These are phyloP conservation scores for Drosophila seguyi DNA, from an alignment of 1,140 invertebrate genomes.

Conservation along the genomic window DNA sequence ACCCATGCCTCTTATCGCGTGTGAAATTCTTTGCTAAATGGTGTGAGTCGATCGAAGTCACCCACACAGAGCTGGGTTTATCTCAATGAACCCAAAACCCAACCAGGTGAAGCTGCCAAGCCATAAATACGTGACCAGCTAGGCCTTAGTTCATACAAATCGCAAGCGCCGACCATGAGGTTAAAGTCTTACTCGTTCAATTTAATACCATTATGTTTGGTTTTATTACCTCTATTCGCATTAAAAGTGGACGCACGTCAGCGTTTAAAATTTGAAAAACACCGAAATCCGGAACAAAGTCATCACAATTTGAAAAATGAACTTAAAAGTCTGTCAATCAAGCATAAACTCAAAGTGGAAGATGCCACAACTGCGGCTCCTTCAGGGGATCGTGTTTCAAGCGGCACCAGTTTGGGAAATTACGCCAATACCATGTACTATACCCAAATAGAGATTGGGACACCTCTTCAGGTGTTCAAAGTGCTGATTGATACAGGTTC, in stretches of 20 bases:
- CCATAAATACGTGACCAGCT: constrained; percentile 53
- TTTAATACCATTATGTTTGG: constrained; percentile 13
- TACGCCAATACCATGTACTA: constrained; percentile 96
- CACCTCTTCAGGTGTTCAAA: constrained; percentile 94
- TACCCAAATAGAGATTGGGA: constrained; percentile 95
- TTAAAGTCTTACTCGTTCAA: constrained; percentile 1
- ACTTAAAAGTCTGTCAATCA: constrained; percentile 31
- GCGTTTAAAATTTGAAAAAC: constrained; percentile 22
- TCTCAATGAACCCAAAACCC: constrained; percentile 7
- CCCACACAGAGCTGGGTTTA: background rate
- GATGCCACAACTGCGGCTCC: background rate
- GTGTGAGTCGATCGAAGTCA: constrained; percentile 20
- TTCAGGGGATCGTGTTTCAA: background rate
- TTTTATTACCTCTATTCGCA: background rate
- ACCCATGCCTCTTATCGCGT: constrained; percentile 9
- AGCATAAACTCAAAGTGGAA: constrained; percentile 26
- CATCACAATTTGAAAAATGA: constrained; percentile 22
- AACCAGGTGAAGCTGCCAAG: background rate
- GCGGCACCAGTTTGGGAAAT: constrained; percentile 15
- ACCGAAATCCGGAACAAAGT: constrained; percentile 32
- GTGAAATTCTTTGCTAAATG: constrained; percentile 31
- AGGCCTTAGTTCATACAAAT: constrained; percentile 17
- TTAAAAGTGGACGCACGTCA: background rate
- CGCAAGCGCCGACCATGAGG: constrained; percentile 19
- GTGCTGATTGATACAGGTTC: constrained; percentile 99